Evolutionary conservation across 2,113 vertebrate genomes (phyloP), one percentile per base, ranked within the genome.

Genomic region (Ranitomeya variabilis): DNA sequence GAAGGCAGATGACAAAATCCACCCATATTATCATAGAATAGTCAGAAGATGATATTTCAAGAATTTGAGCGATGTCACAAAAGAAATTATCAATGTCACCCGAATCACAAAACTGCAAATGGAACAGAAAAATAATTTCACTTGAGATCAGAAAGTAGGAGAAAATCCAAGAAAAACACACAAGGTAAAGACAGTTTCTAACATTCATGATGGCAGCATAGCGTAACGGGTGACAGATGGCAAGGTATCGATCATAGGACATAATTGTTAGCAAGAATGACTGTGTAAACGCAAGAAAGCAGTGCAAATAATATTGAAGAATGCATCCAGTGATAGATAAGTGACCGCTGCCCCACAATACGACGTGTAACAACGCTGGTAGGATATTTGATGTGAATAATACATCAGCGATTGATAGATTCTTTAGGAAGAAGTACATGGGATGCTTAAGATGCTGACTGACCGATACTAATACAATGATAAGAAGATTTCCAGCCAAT

Each of bases 171-270:
- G 85, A 77, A 37, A 54, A 18, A 14, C 5, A 51, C 18, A 86
- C 55, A 55, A 86, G 31, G 54, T 52, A 45, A 0, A 64, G 7
- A 51, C 85, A 64, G 9, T 62, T 26, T 18, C n/a, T 64, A 86
- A n/a, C 1, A 69, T 37, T 78, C 59, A 86, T 86, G 8, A 86
- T 8, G n/a, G 57, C 1, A 6, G 37, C 9, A 52, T 86, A 86
- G 37, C 21, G 71, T 55, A 86, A 78, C 14, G 85, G 85, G n/a
- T 77, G 10, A 37, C 85, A 86, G 18, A 86, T 77, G 19, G 85
- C 85, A 10, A 86, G 7, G 45, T 85, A 85, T 57, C 83, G 66
- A 54, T 85, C 83, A 85, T 74, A 85, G 23, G 83, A 73, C 85
- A 86, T 86, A 45, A 78, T 18, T 59, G 71, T 86, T 13, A 86